These are phyloP conservation scores for Mugil cephalus DNA, from an alignment of 2,113 vertebrate genomes.

Conservation along the genomic window DNA sequence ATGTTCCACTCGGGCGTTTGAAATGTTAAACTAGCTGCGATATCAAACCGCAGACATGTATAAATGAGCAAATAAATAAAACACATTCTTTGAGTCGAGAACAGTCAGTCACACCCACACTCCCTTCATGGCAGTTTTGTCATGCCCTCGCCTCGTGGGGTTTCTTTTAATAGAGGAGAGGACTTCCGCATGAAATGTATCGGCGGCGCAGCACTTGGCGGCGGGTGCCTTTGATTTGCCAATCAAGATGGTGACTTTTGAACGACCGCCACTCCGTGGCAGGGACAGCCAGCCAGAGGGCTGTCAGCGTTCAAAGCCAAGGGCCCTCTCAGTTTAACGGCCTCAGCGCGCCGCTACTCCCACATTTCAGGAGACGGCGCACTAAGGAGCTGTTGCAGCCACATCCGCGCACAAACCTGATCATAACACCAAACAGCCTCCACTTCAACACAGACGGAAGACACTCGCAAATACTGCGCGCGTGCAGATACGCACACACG, in stretches of 20 bases:
- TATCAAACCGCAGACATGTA: constrained; percentile 34
- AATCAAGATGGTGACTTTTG: constrained; percentile 77
- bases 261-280: constrained; percentile 67
- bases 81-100: constrained; percentile 15
- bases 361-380: constrained; percentile 62
- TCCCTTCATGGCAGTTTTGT: constrained; percentile 36
- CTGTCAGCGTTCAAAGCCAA: constrained; percentile 76
- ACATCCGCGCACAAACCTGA: constrained; percentile 36
- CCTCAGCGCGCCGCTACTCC: constrained; percentile 46
- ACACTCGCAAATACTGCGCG: constrained; percentile 12
- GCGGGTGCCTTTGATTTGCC: constrained; percentile 75
- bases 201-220: constrained; percentile 64
- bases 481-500: neutral
- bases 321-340: constrained; percentile 64
- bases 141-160: constrained; percentile 50
- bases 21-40: constrained; percentile 61
- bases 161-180: constrained; percentile 54
- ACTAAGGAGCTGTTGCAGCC: constrained; percentile 48
- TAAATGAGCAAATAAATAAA: constrained; percentile 33
- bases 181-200: constrained; percentile 60
- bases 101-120: constrained; percentile 33
- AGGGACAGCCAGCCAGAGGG: constrained; percentile 68
- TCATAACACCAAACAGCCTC: constrained; percentile 15
- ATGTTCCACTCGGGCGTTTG: constrained; percentile 27
- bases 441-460: constrained; percentile 5